Conservation (phyloP, 1,140 invertebrate genomes). For the Drosophila repletoides region DNA sequence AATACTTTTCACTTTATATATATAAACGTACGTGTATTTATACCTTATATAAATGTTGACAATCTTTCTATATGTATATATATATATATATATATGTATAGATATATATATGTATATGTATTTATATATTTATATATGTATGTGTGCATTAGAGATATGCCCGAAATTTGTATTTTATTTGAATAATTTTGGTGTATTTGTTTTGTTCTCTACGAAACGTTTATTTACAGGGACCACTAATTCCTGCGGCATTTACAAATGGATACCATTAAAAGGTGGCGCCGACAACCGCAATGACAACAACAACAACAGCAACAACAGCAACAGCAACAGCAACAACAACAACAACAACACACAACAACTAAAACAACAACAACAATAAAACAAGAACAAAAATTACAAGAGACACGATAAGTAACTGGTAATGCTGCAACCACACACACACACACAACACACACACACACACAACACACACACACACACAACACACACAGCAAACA, state of each 20-base stretch:
- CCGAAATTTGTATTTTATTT: slow-evolving; percentile 62
- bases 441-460: slow-evolving; percentile 32
- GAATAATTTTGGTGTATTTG: slow-evolving; percentile 75
- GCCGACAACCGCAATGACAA: slow-evolving; percentile 75
- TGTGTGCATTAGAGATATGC: slow-evolving; percentile 67
- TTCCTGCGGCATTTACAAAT: slow-evolving; percentile 96
- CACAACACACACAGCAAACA: slow-evolving; percentile 28
- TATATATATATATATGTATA: no score
- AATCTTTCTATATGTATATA: slow-evolving; percentile 49
- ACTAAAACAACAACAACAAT: slow-evolving; percentile 41
- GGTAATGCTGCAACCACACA: slow-evolving; percentile 64
- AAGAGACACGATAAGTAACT: slow-evolving; percentile 45
- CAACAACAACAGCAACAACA: slow-evolving; percentile 53
- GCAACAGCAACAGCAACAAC: slow-evolving; percentile 35
- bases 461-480: slow-evolving; percentile 33
- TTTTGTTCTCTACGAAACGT: slow-evolving; percentile 73
- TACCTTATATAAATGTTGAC: slow-evolving; percentile 41
- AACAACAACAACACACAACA: slow-evolving; percentile 67
- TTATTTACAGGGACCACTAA: slow-evolving; percentile 91
- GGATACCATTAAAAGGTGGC: slow-evolving; percentile 92
- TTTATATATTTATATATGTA: slow-evolving; percentile 43
- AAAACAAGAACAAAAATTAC: slow-evolving; percentile 46
- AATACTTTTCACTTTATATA: slow-evolving; percentile 53
- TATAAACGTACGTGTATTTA: slow-evolving; percentile 38
- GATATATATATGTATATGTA: slow-evolving; percentile 39